Evolutionary conservation across 1,140 invertebrate genomes (phyloP).

Genomic region (Atta colombica): DNA sequence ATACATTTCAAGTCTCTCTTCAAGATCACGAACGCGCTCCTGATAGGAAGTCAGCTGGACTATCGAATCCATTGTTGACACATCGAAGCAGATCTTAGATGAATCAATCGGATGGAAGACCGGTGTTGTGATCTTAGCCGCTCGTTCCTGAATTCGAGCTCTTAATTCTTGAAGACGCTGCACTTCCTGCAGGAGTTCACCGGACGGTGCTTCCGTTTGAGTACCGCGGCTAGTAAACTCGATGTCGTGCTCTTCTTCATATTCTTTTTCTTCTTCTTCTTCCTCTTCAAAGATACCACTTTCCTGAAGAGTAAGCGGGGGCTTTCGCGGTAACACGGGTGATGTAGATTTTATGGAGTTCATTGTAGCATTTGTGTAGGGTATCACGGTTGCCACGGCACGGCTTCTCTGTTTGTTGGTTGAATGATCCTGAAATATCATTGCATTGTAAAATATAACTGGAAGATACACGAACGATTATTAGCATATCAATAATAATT

Average conservation of each 20-base stretch:
- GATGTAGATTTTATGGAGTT: constrained; percentile 71
- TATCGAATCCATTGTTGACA: constrained; percentile 47
- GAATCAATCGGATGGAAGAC: constrained; percentile 61
- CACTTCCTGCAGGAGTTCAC: constrained; percentile 82
- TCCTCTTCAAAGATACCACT: constrained; percentile 87
- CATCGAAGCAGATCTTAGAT: constrained; percentile 64
- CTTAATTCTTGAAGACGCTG: constrained; percentile 82
- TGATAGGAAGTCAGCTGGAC: constrained; percentile 67
- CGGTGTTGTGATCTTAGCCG: constrained; percentile 75
- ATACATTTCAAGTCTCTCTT: constrained; percentile 72
- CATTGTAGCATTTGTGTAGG: constrained; percentile 77
- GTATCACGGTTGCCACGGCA: constrained; percentile 83
- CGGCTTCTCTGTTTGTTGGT: constrained; percentile 79
- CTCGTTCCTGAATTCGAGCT: constrained; percentile 82
- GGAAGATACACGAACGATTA: background rate
- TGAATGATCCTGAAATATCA: constrained; percentile 73
- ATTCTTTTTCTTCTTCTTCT: constrained; percentile 72
- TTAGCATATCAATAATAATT: background rate
- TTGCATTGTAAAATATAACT: background rate
- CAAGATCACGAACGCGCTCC: constrained; percentile 79
- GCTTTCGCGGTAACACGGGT: constrained; percentile 75
- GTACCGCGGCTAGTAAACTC: constrained; percentile 81
- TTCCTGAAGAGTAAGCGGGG: constrained; percentile 85
- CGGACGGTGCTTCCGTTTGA: constrained; percentile 83
- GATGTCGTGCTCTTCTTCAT: constrained; percentile 72